phyloP scores from a whole-genome alignment of 2,113 vertebrate genomes.

The Xenotilapia leptura region DNA sequence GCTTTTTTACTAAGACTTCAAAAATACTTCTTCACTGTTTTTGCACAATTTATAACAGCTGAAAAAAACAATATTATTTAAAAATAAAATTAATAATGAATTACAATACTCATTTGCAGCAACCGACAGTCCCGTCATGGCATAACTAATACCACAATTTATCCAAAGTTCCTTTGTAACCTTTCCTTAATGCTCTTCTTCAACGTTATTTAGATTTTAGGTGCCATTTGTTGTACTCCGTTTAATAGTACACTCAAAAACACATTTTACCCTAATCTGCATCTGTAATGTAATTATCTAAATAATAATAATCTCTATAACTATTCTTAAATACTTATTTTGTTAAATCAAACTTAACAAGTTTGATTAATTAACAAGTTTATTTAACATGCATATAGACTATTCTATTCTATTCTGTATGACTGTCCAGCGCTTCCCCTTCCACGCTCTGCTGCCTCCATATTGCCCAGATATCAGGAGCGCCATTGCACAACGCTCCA shows the following conservation, averaged over 20 bases:
- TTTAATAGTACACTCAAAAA: neutral
- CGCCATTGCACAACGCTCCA: slow-evolving; percentile 22
- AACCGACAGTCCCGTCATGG: neutral
- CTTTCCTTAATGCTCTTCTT: neutral
- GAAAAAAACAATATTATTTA: accelerated
- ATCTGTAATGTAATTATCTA: neutral
- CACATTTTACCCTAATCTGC: neutral
- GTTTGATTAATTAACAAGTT: neutral
- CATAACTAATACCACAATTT: neutral
- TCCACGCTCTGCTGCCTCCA: slow-evolving; percentile 34
- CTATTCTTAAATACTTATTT: neutral
- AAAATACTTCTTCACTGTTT: neutral
- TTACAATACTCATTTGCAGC: neutral
- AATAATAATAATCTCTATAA: neutral
- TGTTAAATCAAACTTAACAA: neutral
- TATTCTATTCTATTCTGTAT: neutral
- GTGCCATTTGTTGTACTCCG: neutral
- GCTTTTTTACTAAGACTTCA: neutral
- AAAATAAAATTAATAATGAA: neutral
- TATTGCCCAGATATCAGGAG: slow-evolving; percentile 45
- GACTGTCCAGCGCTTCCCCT: neutral
- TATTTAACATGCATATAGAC: neutral
- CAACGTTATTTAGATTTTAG: neutral
- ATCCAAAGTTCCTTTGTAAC: neutral
- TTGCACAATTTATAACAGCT: neutral